A percentile compares a stretch with the other conserved stretches of the same genome.
These are phyloP conservation scores for Zaprionus africanus DNA, from an alignment of 1,140 invertebrate genomes.

Conservation along the genomic window DNA sequence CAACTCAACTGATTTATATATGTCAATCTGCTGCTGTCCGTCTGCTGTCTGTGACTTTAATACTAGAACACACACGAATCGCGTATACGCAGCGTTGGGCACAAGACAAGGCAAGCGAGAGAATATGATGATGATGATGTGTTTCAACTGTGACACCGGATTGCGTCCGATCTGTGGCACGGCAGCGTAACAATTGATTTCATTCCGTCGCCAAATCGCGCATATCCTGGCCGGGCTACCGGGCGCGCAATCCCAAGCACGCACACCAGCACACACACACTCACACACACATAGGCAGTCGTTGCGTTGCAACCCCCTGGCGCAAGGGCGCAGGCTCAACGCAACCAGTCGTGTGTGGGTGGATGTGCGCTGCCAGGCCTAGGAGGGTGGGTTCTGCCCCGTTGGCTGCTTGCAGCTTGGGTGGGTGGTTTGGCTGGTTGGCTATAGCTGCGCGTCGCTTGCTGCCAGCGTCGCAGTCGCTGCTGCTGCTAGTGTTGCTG, in stretches of 20 bases:
- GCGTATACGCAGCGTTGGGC: conserved; percentile 55
- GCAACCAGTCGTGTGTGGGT: conserved; percentile 27
- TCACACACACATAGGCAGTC: not conserved
- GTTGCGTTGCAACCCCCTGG: conserved; percentile 20
- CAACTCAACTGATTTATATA: conserved; percentile 66
- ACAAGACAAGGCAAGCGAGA: not conserved
- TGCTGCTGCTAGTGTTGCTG: conserved; percentile 7
- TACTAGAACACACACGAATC: conserved; percentile 20
- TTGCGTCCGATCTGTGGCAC: conserved; percentile 84
- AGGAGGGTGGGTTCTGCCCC: conserved; percentile 15
- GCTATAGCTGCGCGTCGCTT: not conserved
- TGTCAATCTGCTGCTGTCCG: conserved; percentile 51
- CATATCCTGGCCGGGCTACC: conserved; percentile 78
- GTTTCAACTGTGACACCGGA: conserved; percentile 72
- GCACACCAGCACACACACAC: not conserved
- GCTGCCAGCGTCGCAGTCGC: conserved; percentile 7
- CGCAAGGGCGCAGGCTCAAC: conserved; percentile 41
- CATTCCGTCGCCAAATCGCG: conserved; percentile 84
- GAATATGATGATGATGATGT: conserved; percentile 24
- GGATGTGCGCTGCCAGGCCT: conserved; percentile 30
- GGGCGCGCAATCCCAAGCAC: conserved; percentile 20
- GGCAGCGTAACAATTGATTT: conserved; percentile 84
- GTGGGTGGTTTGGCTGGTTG: conserved; percentile 39
- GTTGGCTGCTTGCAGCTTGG: conserved; percentile 39
- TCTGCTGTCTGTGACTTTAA: conserved; percentile 10